Percentiles rank a stretch among this genome's conserved stretches.
Conservation (phyloP, 2,113 vertebrate species). For the Zingel zingel region DNA sequence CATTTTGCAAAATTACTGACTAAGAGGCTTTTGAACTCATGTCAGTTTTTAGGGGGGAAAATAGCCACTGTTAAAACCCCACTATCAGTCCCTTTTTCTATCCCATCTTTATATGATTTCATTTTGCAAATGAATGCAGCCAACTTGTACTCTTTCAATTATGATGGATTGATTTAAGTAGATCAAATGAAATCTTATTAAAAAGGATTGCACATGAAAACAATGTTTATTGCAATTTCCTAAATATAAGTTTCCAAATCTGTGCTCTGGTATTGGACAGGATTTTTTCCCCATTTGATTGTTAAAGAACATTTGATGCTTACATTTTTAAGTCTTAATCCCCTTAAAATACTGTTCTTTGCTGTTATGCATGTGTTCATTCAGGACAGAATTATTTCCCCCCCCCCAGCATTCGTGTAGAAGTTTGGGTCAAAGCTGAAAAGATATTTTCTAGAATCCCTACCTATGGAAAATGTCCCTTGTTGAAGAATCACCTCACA, state of each 20-base stretch:
- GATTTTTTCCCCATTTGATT: constrained; percentile 53
- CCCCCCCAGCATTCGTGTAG: background rate
- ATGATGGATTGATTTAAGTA: constrained; percentile 68
- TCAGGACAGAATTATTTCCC: background rate
- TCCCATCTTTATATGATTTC: constrained; percentile 56
- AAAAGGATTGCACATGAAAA: constrained; percentile 66
- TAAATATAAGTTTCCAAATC: constrained; percentile 57
- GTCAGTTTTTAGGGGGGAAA: background rate
- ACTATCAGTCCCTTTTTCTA: constrained; percentile 6
- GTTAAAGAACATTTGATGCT: constrained; percentile 46
- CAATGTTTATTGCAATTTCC: constrained; percentile 39
- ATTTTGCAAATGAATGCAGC: constrained; percentile 61
- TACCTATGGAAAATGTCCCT: background rate
- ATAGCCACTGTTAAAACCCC: constrained; percentile 7
- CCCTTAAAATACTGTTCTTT: constrained; percentile 12
- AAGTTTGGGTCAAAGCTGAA: constrained; percentile 18
- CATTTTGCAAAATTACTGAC: constrained; percentile 11
- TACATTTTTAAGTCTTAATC: constrained; percentile 28
- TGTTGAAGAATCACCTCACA: background rate
- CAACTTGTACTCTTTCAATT: constrained; percentile 70
- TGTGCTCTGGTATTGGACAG: constrained; percentile 28
- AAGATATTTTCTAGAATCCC: constrained; percentile 8
- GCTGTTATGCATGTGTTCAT: background rate
- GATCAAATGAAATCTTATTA: constrained; percentile 69
- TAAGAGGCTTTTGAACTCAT: constrained; percentile 32